Percentiles rank a stretch among this genome's conserved stretches.
These are phyloP conservation scores for Amiota mariae DNA, from an alignment of 2,888 invertebrate genomes.

Conservation along the genomic window DNA sequence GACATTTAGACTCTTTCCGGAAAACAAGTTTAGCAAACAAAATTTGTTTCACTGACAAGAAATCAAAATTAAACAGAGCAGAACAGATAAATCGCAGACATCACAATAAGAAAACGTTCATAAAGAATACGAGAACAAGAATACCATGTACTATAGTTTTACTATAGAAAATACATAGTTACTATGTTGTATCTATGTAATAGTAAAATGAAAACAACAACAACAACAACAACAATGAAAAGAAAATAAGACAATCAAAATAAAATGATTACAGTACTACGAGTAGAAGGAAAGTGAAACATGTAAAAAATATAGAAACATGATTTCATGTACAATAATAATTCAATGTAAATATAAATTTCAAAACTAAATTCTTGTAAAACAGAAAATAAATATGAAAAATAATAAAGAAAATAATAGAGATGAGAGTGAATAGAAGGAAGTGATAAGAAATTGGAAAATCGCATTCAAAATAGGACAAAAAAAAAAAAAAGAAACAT, in stretches of 20 bases:
- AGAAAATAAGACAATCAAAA: background rate
- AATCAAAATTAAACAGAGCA: conserved; percentile 26
- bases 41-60: conserved; percentile 14
- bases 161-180: background rate
- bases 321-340: too few species aligned
- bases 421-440: background rate
- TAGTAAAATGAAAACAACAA: background rate
- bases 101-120: background rate
- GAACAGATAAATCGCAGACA: conserved; percentile 24
- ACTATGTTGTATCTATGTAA: too few species aligned
- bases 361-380: background rate
- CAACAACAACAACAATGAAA: background rate
- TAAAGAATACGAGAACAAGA: background rate
- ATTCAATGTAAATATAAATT: too few species aligned
- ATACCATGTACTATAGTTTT: background rate
- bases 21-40: background rate
- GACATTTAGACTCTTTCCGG: background rate
- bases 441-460: background rate
- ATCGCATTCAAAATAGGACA: background rate
- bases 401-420: too few species aligned
- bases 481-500: background rate
- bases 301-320: background rate
- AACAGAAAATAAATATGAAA: background rate
- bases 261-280: background rate
- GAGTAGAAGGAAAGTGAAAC: background rate